These are phyloP conservation scores for Indicator indicator DNA, from an alignment of 2,113 vertebrate species.

Conservation along the genomic window DNA sequence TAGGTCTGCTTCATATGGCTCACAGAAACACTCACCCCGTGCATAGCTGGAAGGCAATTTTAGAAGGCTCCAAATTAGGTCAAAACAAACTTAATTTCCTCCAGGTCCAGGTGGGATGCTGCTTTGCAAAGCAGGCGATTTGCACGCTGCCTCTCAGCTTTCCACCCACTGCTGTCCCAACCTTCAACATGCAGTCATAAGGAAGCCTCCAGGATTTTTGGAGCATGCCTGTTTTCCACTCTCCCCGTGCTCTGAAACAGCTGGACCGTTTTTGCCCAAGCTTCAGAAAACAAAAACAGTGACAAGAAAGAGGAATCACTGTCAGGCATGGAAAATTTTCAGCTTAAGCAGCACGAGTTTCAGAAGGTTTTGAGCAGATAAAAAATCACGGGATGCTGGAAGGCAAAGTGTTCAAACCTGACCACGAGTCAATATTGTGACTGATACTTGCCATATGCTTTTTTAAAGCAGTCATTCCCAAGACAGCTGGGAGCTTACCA, in stretches of 20 bases:
- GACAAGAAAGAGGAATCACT: background rate
- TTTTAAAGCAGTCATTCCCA: background rate
- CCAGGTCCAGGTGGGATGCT: background rate
- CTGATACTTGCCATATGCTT: background rate
- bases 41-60: background rate
- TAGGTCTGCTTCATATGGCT: background rate
- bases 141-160: background rate
- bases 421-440: rapidly evolving
- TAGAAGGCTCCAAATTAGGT: background rate
- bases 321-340: background rate
- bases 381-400: background rate
- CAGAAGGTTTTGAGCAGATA: background rate
- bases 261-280: background rate
- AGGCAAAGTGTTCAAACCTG: background rate
- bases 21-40: background rate
- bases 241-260: background rate
- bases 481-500: background rate
- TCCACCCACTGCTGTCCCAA: background rate
- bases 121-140: rapidly evolving
- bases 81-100: background rate
- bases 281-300: background rate
- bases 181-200: rapidly evolving
- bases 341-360: background rate
- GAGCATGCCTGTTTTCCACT: rapidly evolving
- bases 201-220: background rate